A percentile compares a stretch with the other conserved stretches of the same genome.
These are phyloP conservation scores for Danionella dracula DNA, from an alignment of 2,797 vertebrate genomes.

Conservation along the genomic window DNA sequence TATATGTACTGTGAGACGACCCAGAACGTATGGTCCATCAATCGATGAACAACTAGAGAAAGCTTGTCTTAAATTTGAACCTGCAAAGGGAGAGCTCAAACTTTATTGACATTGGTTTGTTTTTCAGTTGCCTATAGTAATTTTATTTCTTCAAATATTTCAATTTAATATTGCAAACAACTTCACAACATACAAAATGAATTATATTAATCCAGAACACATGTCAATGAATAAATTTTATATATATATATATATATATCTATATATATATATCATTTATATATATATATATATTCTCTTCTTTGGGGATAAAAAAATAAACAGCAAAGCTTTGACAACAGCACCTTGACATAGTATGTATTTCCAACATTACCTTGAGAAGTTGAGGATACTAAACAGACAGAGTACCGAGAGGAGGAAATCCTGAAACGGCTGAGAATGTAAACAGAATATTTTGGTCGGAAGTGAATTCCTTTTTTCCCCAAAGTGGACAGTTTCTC, in stretches of 20 bases:
- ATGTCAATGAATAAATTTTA: conserved; percentile 75
- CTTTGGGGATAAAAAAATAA: conserved; percentile 86
- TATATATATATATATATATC: conserved; percentile 67
- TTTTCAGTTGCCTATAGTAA: conserved; percentile 91
- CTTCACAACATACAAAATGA: conserved; percentile 96
- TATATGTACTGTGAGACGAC: no score
- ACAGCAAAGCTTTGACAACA: conserved; percentile 99
- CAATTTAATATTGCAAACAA: conserved; percentile 96
- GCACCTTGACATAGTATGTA: conserved; percentile 99
- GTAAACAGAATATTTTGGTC: conserved; percentile 98
- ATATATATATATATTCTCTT: conserved; percentile 70
- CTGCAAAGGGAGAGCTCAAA: conserved; percentile 69
- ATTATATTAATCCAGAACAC: conserved; percentile 88
- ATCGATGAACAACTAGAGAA: no score
- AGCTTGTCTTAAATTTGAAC: conserved; percentile 44
- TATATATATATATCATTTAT: conserved; percentile 52
- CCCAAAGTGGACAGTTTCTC: conserved; percentile 92
- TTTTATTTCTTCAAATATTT: conserved; percentile 92
- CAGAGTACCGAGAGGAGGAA: conserved; percentile 93
- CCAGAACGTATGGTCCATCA: no score
- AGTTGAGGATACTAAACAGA: conserved; percentile 99
- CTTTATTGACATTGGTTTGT: conserved; percentile 78
- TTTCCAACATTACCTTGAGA: conserved; percentile 96
- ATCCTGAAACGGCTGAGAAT: conserved; percentile 92
- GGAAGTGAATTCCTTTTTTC: conserved; percentile 74